phyloP scores from a whole-genome alignment of 1,140 invertebrate genomes.

The Dendroctonus ponderosae region DNA sequence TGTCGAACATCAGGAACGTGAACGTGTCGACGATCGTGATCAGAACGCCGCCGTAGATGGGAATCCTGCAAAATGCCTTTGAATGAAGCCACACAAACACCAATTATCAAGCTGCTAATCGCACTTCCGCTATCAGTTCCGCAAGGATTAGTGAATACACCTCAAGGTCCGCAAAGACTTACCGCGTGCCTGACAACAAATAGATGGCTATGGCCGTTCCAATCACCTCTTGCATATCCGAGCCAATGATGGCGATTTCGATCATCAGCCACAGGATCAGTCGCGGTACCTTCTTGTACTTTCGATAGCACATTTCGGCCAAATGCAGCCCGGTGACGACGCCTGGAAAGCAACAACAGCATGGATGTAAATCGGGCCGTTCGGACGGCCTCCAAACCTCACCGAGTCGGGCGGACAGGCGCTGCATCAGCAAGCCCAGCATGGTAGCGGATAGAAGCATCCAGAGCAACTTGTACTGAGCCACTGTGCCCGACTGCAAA shows the following conservation, averaged over 20 bases:
- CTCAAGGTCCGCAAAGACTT: constrained; percentile 31
- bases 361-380: no score
- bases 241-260: constrained; percentile 92
- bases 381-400: background rate
- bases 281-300: constrained; percentile 77
- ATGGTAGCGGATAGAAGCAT: constrained; percentile 83
- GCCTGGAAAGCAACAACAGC: constrained; percentile 29
- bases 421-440: constrained; percentile 84
- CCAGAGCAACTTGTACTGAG: constrained; percentile 83
- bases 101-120: no score
- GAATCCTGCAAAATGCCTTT: constrained; percentile 62
- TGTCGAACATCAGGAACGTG: constrained; percentile 88
- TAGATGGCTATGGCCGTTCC: constrained; percentile 90
- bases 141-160: no score
- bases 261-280: constrained; percentile 90
- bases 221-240: constrained; percentile 93
- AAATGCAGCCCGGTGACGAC: constrained; percentile 69
- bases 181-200: constrained; percentile 80
- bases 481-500: constrained; percentile 78
- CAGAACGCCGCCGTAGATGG: constrained; percentile 82
- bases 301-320: constrained; percentile 78
- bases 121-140: no score
- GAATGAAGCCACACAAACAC: no score
- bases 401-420: constrained; percentile 80
- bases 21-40: constrained; percentile 91